Evolutionary conservation across 2,888 invertebrate species (phyloP).

Genomic region (Caenorhabditis wallacei): DNA sequence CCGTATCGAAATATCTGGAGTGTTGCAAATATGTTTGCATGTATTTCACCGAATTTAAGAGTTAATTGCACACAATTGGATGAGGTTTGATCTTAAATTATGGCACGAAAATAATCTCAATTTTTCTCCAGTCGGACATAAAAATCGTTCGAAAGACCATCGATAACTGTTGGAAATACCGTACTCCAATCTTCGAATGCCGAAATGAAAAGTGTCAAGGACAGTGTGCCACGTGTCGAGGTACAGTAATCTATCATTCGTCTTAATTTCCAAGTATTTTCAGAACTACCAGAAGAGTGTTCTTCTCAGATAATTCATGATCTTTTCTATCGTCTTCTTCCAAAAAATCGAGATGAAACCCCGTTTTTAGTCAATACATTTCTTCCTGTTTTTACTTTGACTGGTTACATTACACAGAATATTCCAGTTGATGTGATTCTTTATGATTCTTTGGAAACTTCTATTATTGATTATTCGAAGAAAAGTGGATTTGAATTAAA

Average conservation of each 20-base stretch:
- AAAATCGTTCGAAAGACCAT: conserved; percentile 66
- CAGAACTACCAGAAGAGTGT: conserved; percentile 73
- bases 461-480: conserved; percentile 68
- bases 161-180: conserved; percentile 72
- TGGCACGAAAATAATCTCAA: not conserved
- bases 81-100: conserved; percentile 26
- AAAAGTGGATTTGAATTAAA: conserved; percentile 62
- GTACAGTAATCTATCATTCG: conserved; percentile 3
- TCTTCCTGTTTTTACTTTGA: conserved; percentile 79
- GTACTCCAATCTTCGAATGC: conserved; percentile 73
- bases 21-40: conserved; percentile 78
- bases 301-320: conserved; percentile 80
- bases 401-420: conserved; percentile 74
- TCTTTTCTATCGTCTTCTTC: conserved; percentile 82
- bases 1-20: conserved; percentile 78
- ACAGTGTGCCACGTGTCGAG: conserved; percentile 55
- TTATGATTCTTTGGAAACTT: conserved; percentile 69
- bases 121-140: conserved; percentile 49
- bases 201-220: conserved; percentile 64
- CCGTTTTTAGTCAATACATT: conserved; percentile 80
- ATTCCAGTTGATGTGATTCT: conserved; percentile 68
- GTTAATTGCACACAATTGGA: conserved; percentile 79
- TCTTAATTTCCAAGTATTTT: too few species aligned
- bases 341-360: conserved; percentile 66
- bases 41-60: conserved; percentile 77